Conservation (phyloP, 2,888 invertebrate genomes). For the Smittia aterrima region DNA sequence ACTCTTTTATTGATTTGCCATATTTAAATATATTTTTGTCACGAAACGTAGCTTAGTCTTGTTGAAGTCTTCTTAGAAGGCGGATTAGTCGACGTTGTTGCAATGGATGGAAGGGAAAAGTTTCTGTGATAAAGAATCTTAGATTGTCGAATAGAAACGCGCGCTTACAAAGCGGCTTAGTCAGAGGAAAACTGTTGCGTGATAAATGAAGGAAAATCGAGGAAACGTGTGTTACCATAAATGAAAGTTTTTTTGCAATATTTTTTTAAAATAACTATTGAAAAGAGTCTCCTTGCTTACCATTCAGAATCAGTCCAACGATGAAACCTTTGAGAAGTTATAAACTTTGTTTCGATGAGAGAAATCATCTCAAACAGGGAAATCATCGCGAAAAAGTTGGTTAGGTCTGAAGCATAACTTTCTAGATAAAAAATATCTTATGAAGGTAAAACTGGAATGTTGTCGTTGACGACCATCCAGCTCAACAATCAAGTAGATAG, state of each 20-base stretch:
- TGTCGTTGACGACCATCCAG: neutral
- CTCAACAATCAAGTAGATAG: neutral
- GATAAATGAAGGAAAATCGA: neutral
- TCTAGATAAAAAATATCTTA: too few relatives aligned
- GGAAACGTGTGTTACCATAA: conserved; percentile 23
- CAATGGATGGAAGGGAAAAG: conserved; percentile 3
- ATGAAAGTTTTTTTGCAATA: neutral
- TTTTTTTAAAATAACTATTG: neutral
- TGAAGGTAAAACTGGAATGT: too few relatives aligned
- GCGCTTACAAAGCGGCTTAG: conserved; percentile 9
- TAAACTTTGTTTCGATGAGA: neutral
- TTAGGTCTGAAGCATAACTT: too few relatives aligned
- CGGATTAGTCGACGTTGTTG: neutral
- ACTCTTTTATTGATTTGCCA: neutral
- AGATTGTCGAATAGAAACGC: neutral
- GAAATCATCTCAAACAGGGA: too few relatives aligned
- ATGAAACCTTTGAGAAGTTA: neutral
- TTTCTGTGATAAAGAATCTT: conserved; percentile 24
- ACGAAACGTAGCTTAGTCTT: neutral
- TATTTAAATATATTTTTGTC: conserved; percentile 1
- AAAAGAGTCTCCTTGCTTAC: neutral
- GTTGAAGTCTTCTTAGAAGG: neutral
- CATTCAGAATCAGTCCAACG: too few relatives aligned
- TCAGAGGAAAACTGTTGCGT: conserved; percentile 3
- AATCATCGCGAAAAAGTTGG: too few relatives aligned